A percentile compares a stretch with the other conserved stretches of the same genome.
Conservation (phyloP, 1,140 invertebrate genomes). For the Diplogasteroides magnus region DNA sequence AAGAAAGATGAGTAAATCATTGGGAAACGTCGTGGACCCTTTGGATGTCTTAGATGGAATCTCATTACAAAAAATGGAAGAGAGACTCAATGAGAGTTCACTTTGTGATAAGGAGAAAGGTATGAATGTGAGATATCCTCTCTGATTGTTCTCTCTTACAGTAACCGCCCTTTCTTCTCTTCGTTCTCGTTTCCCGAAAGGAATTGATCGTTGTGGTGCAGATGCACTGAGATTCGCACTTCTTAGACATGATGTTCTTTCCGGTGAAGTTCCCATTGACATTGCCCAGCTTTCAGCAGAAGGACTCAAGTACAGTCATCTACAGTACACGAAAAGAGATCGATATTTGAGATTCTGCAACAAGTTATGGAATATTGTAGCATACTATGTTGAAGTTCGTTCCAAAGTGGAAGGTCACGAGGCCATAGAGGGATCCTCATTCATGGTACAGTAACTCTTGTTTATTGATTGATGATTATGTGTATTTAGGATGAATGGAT, state of each 20-base stretch:
- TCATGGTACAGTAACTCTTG: too few species aligned
- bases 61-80: slow-evolving; percentile 65
- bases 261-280: slow-evolving; percentile 81
- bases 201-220: slow-evolving; percentile 95
- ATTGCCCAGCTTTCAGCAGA: slow-evolving; percentile 83
- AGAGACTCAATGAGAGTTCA: slow-evolving; percentile 37
- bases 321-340: slow-evolving; percentile 62
- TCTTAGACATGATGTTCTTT: slow-evolving; percentile 71
- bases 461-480: too few species aligned
- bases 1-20: slow-evolving; percentile 66
- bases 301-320: too few species aligned
- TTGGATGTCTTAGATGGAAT: slow-evolving; percentile 90
- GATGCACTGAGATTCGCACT: slow-evolving; percentile 93
- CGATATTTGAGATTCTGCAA: slow-evolving; percentile 74
- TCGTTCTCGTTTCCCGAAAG: slow-evolving; percentile 71
- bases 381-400: slow-evolving; percentile 70
- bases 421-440: too few species aligned
- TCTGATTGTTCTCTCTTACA: slow-evolving; percentile 15
- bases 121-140: slow-evolving; percentile 10
- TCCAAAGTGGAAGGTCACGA: slow-evolving; percentile 8
- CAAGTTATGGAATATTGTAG: slow-evolving; percentile 96
- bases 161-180: slow-evolving; percentile 37
- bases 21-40: slow-evolving; percentile 97
- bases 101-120: slow-evolving; percentile 38
- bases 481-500: slow-evolving; percentile 82